Base-by-base conservation (phyloP, 1,140 invertebrate genomes). In the Neodiprion lecontei region DNA sequence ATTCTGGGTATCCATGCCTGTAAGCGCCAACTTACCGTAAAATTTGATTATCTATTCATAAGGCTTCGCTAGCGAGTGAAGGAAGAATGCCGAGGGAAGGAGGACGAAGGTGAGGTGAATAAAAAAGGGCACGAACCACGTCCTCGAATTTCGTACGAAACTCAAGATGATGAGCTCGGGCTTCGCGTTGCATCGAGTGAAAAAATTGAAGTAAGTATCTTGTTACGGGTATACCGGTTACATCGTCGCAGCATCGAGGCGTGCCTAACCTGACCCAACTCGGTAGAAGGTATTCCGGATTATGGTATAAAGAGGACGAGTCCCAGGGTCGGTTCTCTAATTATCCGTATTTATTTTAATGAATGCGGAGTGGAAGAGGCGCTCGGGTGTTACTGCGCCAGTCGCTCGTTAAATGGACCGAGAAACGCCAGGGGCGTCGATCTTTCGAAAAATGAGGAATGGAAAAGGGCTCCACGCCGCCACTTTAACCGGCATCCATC, bases 271-370 rank as follows among this genome's bases (percentile, higher is more conserved):
- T 61, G 11, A 61, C 53, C 53, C n/a, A 61, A 61, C 53, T 17
- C 0, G n/a, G 53, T 61, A 8, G 4, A 17, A 61, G 11, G 11
- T 61, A 17, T 14, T 9, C 53, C 53, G 53, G 53, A 61, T 40
- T 61, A 61, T 61, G 11, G 53, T 5, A 40, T 40, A 40, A 40
- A 61, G 53, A 12, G 53, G 53, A 12, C 11, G 53, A 14, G n/a
- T 61, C n/a, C 0, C 28, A 40, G 28, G 28, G 28, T 11, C 53
- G 53, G 1, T n/a, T 12, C 11, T 61, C 11, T 61, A 61, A 61
- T 61, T 61, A 61, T 61, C n/a, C 53, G 11, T 61, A 61, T 61
- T 61, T 61, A 61, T 61, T 61, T 40, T 61, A n/a, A 61, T n/a
- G 53, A 11, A 61, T 61, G 53, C 28, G 28, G 5, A 40, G 28